A percentile compares a stretch with the other conserved stretches of the same genome.
Evolutionary conservation across 2,888 invertebrate species (phyloP).

Genomic region (Acleris laterana): DNA sequence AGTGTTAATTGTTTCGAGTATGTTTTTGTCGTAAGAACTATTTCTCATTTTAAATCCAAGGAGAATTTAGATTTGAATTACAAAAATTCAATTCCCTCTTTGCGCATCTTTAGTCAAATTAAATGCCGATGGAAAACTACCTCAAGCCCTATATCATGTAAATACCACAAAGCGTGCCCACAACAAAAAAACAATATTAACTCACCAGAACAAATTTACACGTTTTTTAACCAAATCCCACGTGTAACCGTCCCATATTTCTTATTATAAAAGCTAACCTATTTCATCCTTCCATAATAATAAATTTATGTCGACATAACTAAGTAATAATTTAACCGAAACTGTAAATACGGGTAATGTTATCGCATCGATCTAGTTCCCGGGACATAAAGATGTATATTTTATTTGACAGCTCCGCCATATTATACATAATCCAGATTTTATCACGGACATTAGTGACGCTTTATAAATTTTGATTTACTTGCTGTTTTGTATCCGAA

Average conservation of each 20-base stretch:
- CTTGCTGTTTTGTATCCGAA: conserved; percentile 3
- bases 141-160: not conserved
- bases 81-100: too few relatives aligned
- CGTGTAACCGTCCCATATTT: conserved; percentile 4
- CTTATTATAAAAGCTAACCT: conserved; percentile 10
- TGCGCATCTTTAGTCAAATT: too few relatives aligned
- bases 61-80: too few relatives aligned
- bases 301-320: conserved; percentile 27
- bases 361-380: conserved; percentile 31
- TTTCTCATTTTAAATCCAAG: too few relatives aligned
- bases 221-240: not conserved
- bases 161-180: not conserved
- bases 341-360: conserved; percentile 4
- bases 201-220: not conserved
- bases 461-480: conserved; percentile 36
- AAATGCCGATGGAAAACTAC: too few relatives aligned
- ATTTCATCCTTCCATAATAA: conserved; percentile 25
- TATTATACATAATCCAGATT: conserved; percentile 30
- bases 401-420: conserved; percentile 29
- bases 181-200: not conserved
- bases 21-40: too few relatives aligned
- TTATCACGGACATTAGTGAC: conserved; percentile 33
- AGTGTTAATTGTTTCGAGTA: too few relatives aligned
- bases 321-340: conserved; percentile 24
- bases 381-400: conserved; percentile 33